Evolutionary conservation across 1,140 invertebrate species (phyloP).

Genomic region (Drosophila pruinosa): DNA sequence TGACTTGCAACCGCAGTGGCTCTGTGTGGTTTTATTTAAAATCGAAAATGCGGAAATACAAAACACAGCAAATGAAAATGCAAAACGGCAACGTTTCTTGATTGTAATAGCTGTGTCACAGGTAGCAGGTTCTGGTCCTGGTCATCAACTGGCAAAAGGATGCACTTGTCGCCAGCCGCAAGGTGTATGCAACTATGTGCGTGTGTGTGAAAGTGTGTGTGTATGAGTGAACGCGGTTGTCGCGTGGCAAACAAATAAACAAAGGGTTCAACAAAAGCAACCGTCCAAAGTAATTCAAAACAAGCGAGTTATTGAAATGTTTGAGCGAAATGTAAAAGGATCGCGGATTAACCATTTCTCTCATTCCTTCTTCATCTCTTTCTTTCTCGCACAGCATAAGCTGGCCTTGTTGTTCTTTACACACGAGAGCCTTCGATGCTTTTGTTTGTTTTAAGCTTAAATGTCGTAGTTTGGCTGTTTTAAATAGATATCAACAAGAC

Average conservation of each 20-base stretch:
- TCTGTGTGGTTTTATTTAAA: conserved; percentile 61
- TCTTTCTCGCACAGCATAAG: neutral
- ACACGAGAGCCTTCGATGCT: conserved; percentile 19
- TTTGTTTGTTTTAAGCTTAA: conserved; percentile 62
- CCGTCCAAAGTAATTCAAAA: conserved; percentile 75
- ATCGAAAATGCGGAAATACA: conserved; percentile 71
- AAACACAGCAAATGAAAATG: conserved; percentile 58
- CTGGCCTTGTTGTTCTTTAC: conserved; percentile 24
- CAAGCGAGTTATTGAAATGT: conserved; percentile 54
- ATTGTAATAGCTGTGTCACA: conserved; percentile 50
- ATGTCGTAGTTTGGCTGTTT: neutral
- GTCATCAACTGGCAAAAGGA: conserved; percentile 19
- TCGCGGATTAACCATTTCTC: conserved; percentile 23
- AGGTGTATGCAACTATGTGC: conserved; percentile 48
- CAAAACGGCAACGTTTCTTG: conserved; percentile 55
- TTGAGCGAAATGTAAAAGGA: conserved; percentile 30
- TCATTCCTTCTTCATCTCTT: neutral
- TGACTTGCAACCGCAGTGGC: conserved; percentile 59
- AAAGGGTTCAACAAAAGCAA: conserved; percentile 76
- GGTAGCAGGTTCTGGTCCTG: conserved; percentile 7
- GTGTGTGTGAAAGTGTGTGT: conserved; percentile 15
- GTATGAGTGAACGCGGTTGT: conserved; percentile 13
- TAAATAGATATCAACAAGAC: neutral
- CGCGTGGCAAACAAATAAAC: conserved; percentile 65
- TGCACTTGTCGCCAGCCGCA: conserved; percentile 71